Base-by-base conservation (phyloP, 2,888 invertebrate genomes). In the Pollenia labialis region DNA sequence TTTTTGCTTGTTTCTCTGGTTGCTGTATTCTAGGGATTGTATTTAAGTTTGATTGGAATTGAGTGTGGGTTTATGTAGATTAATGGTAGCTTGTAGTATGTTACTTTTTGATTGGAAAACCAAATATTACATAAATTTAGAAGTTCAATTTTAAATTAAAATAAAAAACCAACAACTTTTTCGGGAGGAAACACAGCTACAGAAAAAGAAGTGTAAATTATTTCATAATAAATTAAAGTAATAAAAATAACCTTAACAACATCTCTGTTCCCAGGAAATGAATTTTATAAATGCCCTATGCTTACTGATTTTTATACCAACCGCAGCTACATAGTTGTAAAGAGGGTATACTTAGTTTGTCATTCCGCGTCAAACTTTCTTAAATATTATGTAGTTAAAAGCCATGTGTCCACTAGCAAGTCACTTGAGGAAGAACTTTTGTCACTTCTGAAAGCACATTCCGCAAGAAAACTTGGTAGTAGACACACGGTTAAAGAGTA, bases 41-140 rank as follows among this genome's bases (percentile, higher is more conserved):
- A 23, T n/a, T 10, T 2, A 8, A n/a, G n/a, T 23, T 58, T 3
- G 16, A 44, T 32, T n/a, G 16, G 46, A 12, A 40, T 16, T 66
- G 18, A 32, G 32, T 52, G 75, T 52, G 44, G 40, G 14, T n/a
- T 68, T 54, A 40, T 68, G 16, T 77, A 77, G 68, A 77, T 79
- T 68, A 68, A 79, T 74, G 56, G 23, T 18, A 18, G 18, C 18
- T 18, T 18, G 18, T 18, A 18, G 18, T 18, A 23, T 62, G 52
- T 76, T 76, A 18, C 6, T 76, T 54, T 56, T 71, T 62, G 62
- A 56, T 60, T 46, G 56, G 18, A 16, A 40, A 58, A 42, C n/a
- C 44, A 32, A 64, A 54, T 75, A 80, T 85, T 85, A 56, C 79
- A 85, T 85, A 80, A 85, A 62, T 74, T 85, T 52, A 75, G 79